Evolutionary conservation across 2,797 vertebrate genomes (phyloP), one percentile per base, ranked within the genome.

Genomic region (Morelia viridis): DNA sequence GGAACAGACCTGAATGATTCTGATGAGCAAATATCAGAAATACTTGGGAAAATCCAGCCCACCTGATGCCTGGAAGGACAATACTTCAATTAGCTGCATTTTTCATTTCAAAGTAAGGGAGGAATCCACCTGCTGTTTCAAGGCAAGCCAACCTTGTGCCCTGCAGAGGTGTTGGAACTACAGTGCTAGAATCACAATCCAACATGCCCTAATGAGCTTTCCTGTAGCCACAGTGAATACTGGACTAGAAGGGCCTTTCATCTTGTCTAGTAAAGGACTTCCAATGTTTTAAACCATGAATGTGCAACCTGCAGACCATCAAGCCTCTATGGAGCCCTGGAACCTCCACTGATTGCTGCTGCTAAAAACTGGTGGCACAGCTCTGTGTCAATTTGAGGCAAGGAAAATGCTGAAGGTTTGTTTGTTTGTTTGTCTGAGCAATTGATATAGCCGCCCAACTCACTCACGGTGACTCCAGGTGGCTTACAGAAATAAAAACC

Each of bases 11-110:
- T 80, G 83, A 93, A 91, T 83, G 65, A 62, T 76, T 65, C 46
- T 80, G 92, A 91, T 91, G 64, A 57, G 87, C 87, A 91, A 93
- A 93, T 88, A 80, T 65, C 13, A 64, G 68, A 92, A 92, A 90
- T 92, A 90, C 85, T 83, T 88, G 89, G 89, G 68, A 90, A 90
- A 92, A 90, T 58, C 68, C 50, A 22, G 68, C 68, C 85, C 92
- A 88, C 85, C 89, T 84, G 68, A 90, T 87, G 89, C 85, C 89
- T 83, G 68, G 84, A 92, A 92, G 85, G 65, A 24, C 58, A 64
- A 58, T 26, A 80, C 85, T n/a, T 50, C 76, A 88, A 88, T 91
- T 88, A 88, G 91, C 85, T 61, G 57, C 31, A 35, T 56, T 19
- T n/a, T n/a, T 2, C 5, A 6, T 0, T 12, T 3, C 1, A n/a